Evolutionary conservation across 2,113 vertebrate species (phyloP).

Genomic region (Salvator merianae): DNA sequence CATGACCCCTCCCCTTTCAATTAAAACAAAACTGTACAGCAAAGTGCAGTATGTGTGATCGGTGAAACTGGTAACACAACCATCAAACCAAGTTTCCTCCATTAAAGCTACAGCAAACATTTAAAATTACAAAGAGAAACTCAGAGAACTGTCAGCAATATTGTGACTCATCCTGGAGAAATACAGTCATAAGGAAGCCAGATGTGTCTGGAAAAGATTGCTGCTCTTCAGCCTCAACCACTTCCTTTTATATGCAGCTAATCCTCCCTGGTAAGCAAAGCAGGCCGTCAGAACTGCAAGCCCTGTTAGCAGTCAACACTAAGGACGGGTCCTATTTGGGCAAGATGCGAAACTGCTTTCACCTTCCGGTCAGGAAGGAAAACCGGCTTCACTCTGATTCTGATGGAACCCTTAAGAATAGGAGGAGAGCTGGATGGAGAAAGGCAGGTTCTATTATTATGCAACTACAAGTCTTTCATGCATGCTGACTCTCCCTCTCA

Average conservation of each 20-base stretch:
- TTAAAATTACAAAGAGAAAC: background rate
- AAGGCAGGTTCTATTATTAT: no score
- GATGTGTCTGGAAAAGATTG: background rate
- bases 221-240: background rate
- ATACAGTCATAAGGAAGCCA: background rate
- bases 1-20: background rate
- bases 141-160: background rate
- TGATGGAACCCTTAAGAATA: no score
- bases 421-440: no score
- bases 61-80: background rate
- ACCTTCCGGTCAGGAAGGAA: background rate
- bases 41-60: background rate
- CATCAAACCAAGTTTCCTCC: background rate
- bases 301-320: background rate
- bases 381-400: no score
- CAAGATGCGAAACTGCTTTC: background rate
- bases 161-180: background rate
- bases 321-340: background rate
- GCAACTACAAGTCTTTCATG: background rate
- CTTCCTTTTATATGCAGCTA: background rate
- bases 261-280: background rate
- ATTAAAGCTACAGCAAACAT: background rate
- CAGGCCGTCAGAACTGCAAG: no score
- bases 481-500: background rate
- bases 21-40: background rate